Evolutionary conservation across 53 echinoderm and acorn worm genomes (phyloP).

Genomic region (Arbacia lixula): DNA sequence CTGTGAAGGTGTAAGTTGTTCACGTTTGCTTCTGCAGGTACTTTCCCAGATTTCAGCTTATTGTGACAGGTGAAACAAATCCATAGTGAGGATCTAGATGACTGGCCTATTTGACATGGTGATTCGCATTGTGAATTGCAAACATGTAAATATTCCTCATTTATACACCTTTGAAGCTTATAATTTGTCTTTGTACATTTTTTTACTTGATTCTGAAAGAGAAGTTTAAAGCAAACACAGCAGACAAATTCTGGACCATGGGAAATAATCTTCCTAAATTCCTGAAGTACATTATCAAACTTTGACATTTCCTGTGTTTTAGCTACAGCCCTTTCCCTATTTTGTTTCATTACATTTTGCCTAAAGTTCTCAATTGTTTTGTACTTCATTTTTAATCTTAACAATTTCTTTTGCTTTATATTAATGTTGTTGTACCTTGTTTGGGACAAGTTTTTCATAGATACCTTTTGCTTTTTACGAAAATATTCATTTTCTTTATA

Average conservation of each 20-base stretch:
- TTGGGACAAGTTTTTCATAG: background rate
- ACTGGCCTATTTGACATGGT: conserved; percentile 1
- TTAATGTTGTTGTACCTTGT: background rate
- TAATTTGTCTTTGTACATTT: no score
- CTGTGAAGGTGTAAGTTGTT: conserved; percentile 18
- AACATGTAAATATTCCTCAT: conserved; percentile 48
- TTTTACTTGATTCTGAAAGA: conserved; percentile 49
- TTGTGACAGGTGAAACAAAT: no score
- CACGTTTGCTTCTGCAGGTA: no score
- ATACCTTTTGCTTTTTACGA: background rate
- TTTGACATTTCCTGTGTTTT: conserved; percentile 8
- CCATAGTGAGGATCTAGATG: conserved; percentile 19
- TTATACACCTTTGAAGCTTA: no score
- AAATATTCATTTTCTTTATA: background rate
- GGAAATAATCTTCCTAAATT: conserved; percentile 15
- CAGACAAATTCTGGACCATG: conserved; percentile 61
- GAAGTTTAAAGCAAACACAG: conserved; percentile 41
- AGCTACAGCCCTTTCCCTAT: background rate
- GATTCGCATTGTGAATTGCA: conserved; percentile 46
- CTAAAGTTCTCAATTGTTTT: background rate
- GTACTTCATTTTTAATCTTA: background rate
- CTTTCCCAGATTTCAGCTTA: no score
- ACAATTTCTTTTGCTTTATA: background rate
- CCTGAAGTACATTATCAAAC: no score
- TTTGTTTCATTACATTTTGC: background rate